Base-by-base conservation (phyloP, 2,888 invertebrate genomes). In the Andricus quercusramuli region DNA sequence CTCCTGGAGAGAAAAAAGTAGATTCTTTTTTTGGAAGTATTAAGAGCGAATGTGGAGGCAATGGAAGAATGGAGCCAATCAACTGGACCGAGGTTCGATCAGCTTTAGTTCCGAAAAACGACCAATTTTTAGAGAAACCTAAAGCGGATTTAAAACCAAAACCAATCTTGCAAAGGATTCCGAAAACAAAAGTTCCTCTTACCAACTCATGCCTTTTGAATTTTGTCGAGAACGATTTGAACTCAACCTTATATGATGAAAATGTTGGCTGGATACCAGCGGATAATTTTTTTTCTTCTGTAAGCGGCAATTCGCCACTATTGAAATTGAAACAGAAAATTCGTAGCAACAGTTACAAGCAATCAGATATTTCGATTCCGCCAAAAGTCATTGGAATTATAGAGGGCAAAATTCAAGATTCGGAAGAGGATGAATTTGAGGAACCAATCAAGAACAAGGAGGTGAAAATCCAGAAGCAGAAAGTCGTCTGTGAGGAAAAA, bases 61-160 rank as follows among this genome's bases (percentile, higher is more conserved):
- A n/a, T 51, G 74, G 74, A 56, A 51, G 51, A 56, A 74, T 74
- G 74, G 56, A 74, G 20, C 29, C 51, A 51, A 56, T 74, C 8
- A 25, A 74, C 25, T 74, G 74, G 74, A 15, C 17, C 20, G n/a
- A 51, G 2, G 51, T 74, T 74, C 51, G 51, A 74, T 20, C 17
- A 5, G 20, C 9, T 51, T 32, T 51, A 13, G 11, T 3, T 3
- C 13, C 13, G 11, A 62, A 25, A 25, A 22, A 22, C 25, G 22
- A 22, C n/a, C 4, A 62, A 11, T 25, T 13, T 25, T 13, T 3
- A 3, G 13, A 22, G 11, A 25, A 3, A 25, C 2, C n/a, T 25
- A 25, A 62, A 62, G 15, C 13, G 25, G 15, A 62, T 25, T 25
- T 25, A 25, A 25, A 62, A 15, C 3, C 25, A 11, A 15, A 22